These are phyloP conservation scores for Sanderia malayensis DNA, from an alignment of 30 jellyfish, hydroid and myxozoan species.

Conservation along the genomic window DNA sequence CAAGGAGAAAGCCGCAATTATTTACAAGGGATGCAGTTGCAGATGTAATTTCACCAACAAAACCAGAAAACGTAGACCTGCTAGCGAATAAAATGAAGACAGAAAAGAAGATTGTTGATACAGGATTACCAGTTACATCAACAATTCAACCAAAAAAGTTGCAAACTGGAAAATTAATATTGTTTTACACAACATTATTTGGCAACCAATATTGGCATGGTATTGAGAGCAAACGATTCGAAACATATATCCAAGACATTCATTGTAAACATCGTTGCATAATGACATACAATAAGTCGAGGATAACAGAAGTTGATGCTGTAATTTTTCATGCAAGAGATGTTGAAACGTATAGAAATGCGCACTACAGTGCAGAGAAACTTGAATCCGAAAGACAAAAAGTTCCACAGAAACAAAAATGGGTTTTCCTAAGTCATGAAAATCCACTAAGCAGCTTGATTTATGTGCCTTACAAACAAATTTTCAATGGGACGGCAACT, in stretches of 20 bases:
- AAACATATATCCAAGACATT: not conserved
- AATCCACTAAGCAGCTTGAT: not conserved
- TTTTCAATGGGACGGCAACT: not conserved
- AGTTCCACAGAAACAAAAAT: not conserved
- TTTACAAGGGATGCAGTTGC: too few species aligned
- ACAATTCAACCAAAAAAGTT: too few species aligned
- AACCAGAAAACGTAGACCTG: too few species aligned
- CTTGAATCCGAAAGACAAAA: not conserved
- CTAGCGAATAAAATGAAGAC: too few species aligned
- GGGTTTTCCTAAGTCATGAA: not conserved
- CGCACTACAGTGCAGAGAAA: not conserved
- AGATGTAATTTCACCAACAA: too few species aligned
- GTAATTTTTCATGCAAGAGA: constrained; percentile 76
- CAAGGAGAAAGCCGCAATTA: too few species aligned
- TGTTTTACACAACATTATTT: not conserved
- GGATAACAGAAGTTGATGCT: constrained; percentile 15
- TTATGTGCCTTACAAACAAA: not conserved
- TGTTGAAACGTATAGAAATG: not conserved
- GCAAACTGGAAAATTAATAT: not conserved
- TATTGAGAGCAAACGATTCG: too few species aligned
- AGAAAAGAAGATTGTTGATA: too few species aligned
- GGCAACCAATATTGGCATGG: not conserved
- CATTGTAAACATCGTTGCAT: not conserved
- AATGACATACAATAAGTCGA: not conserved
- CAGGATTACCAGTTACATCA: too few species aligned